phyloP scores from a whole-genome alignment of 2,113 vertebrate genomes.

The Caranx ignobilis region DNA sequence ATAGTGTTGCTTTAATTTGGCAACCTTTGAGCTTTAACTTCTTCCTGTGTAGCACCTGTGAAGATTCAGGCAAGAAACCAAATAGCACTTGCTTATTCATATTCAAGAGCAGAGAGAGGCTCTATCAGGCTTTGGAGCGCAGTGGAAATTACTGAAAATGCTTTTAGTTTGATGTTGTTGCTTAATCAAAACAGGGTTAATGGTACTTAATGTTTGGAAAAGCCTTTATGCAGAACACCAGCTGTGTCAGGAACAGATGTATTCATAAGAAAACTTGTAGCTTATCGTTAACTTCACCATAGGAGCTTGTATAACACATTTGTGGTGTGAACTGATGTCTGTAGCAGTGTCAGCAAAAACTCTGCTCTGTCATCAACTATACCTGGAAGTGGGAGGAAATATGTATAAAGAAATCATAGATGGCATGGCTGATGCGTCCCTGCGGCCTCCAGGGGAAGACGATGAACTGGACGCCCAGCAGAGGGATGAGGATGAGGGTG shows the following conservation, averaged over 20 bases:
- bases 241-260: neutral
- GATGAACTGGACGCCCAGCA: slow-evolving; percentile 85
- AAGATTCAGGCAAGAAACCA: neutral
- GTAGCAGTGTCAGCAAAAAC: neutral
- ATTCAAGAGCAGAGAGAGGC: neutral
- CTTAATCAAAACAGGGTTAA: neutral
- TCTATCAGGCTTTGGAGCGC: neutral
- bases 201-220: neutral
- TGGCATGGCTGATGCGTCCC: slow-evolving; percentile 51
- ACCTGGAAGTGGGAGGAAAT: slow-evolving; percentile 85
- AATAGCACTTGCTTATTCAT: neutral
- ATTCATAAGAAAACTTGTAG: neutral
- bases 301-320: neutral
- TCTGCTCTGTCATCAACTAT: neutral
- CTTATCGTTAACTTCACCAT: neutral
- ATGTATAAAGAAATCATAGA: slow-evolving; percentile 80
- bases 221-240: neutral
- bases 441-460: slow-evolving; percentile 76
- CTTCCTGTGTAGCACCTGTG: neutral
- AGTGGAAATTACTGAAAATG: neutral
- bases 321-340: neutral
- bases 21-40: neutral
- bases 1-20: too few species aligned
- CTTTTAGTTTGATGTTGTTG: neutral
- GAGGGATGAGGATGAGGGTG: slow-evolving; percentile 86